A percentile compares a stretch with the other conserved stretches of the same genome.
Evolutionary conservation across 2,797 vertebrate genomes (phyloP).

Genomic region (Argyrosomus regius): DNA sequence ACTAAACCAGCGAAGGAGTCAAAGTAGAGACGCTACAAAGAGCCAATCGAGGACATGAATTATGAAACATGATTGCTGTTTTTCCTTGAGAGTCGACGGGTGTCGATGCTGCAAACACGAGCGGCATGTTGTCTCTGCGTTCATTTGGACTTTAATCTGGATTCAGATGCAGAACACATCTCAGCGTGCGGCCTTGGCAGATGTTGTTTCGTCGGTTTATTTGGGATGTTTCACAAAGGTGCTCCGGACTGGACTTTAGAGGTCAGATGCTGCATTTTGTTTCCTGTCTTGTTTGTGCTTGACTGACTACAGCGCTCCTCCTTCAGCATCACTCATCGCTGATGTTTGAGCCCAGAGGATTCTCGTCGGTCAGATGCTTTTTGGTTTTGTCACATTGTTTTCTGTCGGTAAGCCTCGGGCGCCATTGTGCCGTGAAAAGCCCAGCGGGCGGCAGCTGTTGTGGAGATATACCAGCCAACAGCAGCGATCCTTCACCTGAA

Average conservation of each 20-base stretch:
- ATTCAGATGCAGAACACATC: neutral
- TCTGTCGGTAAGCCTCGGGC: slow-evolving; percentile 29
- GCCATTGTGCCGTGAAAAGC: slow-evolving; percentile 18
- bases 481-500: slow-evolving; percentile 38
- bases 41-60: neutral
- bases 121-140: neutral
- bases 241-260: neutral
- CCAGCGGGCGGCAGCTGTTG: slow-evolving; percentile 45
- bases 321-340: slow-evolving; percentile 32
- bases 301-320: slow-evolving; percentile 23
- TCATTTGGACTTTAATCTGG: neutral
- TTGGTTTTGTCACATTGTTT: slow-evolving; percentile 49
- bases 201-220: neutral
- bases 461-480: slow-evolving; percentile 25
- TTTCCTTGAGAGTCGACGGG: neutral
- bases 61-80: neutral
- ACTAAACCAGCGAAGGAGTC: neutral
- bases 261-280: neutral
- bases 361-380: slow-evolving; percentile 36
- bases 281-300: neutral
- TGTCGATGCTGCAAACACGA: neutral
- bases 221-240: neutral
- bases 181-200: neutral
- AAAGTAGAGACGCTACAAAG: neutral
- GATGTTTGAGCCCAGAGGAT: slow-evolving; percentile 34